Evolutionary conservation across 2,888 invertebrate genomes (phyloP), one percentile per base, ranked within the genome.

Genomic region (Girardia tigrina): DNA sequence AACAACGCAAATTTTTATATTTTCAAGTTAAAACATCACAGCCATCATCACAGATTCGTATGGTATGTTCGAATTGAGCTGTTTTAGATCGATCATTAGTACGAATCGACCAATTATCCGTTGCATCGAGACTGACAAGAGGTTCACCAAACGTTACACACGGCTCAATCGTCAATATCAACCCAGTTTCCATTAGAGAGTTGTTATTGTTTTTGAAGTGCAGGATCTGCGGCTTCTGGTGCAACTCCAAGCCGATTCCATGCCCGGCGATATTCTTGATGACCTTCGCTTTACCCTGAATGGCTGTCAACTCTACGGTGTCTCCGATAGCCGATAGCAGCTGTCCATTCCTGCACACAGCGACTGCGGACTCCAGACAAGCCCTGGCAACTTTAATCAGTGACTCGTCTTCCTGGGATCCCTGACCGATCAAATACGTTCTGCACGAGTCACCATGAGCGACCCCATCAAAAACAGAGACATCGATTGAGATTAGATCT

Each of bases 151-250:
- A 89, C 0, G 89, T 88, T 20, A 95, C 81, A 8, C 90, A 89
- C 12, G 95, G 95, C 82, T 95, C 94, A 74, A 95, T 90, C 0
- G 94, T 95, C 81, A 95, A 94, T 0, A 91, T 90, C 91, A 93
- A 93, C n/a, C 92, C 92, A 1, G 90, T 84, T 79, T 87, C 82
- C 93, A 94, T 93, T 1, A 77, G 72, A 77, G 78, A 79, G 77
- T 78, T 36, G 23, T 78, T 78, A 42, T 79, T 78, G 29, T 71
- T 70, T 14, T 23, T 23, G 70, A 36, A 73, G 83, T 95, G 94
- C 80, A 88, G 88, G 80, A 95, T 90, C 81, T 92, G 90, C 0
- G 95, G 95, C 0, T 90, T 90, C 0, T 91, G 92, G 86, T 95
- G 94, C 82, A 95, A 94, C 83, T 91, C 91, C 78, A 86, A 85